phyloP scores from a whole-genome alignment of 2,113 vertebrate species.

The Sinocyclocheilus anshuiensis region DNA sequence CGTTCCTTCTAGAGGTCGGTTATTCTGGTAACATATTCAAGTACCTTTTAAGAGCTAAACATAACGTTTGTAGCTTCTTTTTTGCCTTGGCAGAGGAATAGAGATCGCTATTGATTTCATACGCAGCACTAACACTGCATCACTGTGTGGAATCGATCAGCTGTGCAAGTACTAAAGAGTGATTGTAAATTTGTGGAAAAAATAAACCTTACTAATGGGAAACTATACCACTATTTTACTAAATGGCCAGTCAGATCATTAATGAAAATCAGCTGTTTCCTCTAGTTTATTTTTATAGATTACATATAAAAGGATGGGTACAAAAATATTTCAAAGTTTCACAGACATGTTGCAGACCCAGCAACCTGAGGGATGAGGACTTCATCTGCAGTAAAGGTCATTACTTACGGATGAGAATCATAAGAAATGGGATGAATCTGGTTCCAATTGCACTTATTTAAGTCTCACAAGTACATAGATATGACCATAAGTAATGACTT shows the following conservation, averaged over 20 bases:
- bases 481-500: neutral
- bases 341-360: neutral
- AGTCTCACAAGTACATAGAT: neutral
- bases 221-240: slow-evolving; percentile 36
- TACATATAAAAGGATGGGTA: neutral
- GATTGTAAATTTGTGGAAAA: slow-evolving; percentile 50
- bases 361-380: neutral
- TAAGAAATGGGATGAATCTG: neutral
- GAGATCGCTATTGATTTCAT: slow-evolving; percentile 12
- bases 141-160: slow-evolving; percentile 37
- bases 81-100: slow-evolving; percentile 15
- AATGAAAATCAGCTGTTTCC: slow-evolving; percentile 7
- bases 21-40: neutral
- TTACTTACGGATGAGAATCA: neutral
- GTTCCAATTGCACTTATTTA: neutral
- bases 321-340: slow-evolving; percentile 1
- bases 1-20: neutral
- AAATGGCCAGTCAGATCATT: slow-evolving; percentile 1
- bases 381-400: neutral
- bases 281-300: neutral
- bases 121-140: slow-evolving; percentile 19
- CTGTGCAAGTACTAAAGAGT: slow-evolving; percentile 35
- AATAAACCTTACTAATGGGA: slow-evolving; percentile 36
- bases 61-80: neutral
- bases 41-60: slow-evolving; percentile 2